Evolutionary conservation across 2,888 invertebrate genomes (phyloP).

Genomic region (Aphidius colemani): DNA sequence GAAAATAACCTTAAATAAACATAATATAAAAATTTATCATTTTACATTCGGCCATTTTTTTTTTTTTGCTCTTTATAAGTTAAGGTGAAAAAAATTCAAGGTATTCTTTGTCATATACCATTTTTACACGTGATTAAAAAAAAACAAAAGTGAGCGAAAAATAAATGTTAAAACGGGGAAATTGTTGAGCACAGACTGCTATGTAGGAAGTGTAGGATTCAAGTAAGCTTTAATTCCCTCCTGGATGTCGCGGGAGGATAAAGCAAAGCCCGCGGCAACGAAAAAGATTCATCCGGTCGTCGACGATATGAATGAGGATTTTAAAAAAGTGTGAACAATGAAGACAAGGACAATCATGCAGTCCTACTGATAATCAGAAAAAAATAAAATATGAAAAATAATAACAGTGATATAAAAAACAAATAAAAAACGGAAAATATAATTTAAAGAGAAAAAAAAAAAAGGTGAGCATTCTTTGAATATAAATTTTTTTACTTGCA

Average conservation of each 20-base stretch:
- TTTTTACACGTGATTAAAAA: background rate
- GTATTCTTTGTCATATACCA: no score
- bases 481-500: no score
- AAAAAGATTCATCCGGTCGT: constrained; percentile 15
- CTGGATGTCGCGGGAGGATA: constrained; percentile 11
- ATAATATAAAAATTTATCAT: background rate
- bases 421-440: background rate
- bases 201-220: constrained; percentile 3
- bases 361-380: constrained; percentile 1
- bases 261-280: constrained; percentile 10
- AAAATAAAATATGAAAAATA: constrained; percentile 10
- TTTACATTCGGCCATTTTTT: background rate
- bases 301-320: constrained; percentile 10
- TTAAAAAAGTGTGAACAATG: constrained; percentile 11
- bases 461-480: no score
- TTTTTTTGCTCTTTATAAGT: background rate
- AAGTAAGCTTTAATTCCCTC: constrained; percentile 19
- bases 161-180: constrained; percentile 9
- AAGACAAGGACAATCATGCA: constrained; percentile 8
- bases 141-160: background rate
- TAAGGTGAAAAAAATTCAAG: no score
- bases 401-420: background rate
- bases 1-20: background rate
- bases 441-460: no score
- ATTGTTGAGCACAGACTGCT: background rate